Evolutionary conservation across 2,113 vertebrate species (phyloP).

Genomic region (Anoura caudifer): DNA sequence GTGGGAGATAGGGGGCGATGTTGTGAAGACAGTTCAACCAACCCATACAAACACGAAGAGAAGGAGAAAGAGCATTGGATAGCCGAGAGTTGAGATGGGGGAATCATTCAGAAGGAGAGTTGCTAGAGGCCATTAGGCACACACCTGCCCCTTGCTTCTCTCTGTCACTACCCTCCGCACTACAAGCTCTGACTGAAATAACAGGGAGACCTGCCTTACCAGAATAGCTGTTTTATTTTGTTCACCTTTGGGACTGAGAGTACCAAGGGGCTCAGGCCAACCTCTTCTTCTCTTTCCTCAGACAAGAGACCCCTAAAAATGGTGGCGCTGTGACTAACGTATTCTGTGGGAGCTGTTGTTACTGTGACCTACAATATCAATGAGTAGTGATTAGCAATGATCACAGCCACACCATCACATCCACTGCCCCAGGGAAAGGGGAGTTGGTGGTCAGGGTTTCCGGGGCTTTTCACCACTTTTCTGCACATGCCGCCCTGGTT

Average conservation of each 20-base stretch:
- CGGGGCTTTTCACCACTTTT: not conserved
- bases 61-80: not conserved
- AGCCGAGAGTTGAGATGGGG: not conserved
- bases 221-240: not conserved
- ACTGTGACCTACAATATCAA: not conserved
- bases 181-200: not conserved
- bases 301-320: not conserved
- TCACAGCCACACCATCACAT: not conserved
- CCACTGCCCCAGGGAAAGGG: not conserved
- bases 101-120: not conserved
- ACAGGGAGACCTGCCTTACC: not conserved
- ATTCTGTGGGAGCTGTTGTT: not conserved
- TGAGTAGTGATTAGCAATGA: not conserved
- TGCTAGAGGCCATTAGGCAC: not conserved
- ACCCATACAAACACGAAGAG: no score
- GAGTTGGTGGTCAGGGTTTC: not conserved
- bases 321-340: not conserved
- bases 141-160: not conserved
- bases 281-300: not conserved
- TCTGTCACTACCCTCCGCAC: not conserved
- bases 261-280: not conserved
- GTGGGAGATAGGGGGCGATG: not conserved
- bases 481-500: not conserved
- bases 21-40: not conserved
- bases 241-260: not conserved